Evolutionary conservation across 2,888 invertebrate species (phyloP), one percentile per base, ranked within the genome.

Genomic region (Gastracanthus pulcherrimus): DNA sequence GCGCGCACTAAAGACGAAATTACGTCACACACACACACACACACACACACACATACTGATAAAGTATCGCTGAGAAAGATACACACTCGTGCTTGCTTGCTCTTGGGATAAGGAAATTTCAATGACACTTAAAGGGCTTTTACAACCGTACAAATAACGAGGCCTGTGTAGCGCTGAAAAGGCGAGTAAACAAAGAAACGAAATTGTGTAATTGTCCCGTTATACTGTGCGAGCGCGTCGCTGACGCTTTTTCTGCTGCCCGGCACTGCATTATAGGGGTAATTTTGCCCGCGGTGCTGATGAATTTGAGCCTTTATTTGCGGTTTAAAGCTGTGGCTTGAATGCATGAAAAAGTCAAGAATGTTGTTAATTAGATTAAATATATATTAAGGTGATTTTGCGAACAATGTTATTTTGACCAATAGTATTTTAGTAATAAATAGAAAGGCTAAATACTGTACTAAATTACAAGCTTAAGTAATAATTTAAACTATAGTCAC

Each of bases 101-200:
- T n/a, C n/a, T 60, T 23, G n/a, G 34, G 62, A 64, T 29, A 71
- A 51, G 70, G 77, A 78, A 78, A 78, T 78, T 78, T 71, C 77
- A 71, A 78, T 78, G 45, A 69, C 62, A 23, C 71, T 71, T 51
- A 19, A n/a, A 58, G 77, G 36, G 48, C 77, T 36, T 58, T 70
- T 58, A 19, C 67, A 76, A 31, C 23, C 36, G 76, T 16, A 6
- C 48, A 38, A 29, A 11, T n/a, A 29, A 23, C n/a, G 9, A 9
- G 26, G 29, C 26, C n/a, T n/a, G n/a, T n/a, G n/a, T 19, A 26
- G 11, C 9, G 19, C 62, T 29, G 34, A n/a, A 58, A 51, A 19
- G 45, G 13, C 23, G 58, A 38, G 48, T 41, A 76, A 66, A 75
- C 23, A 58, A 29, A 69, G 45, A 36, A 23, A 7, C 55, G 19